Base-by-base conservation (phyloP, 1,140 invertebrate genomes). In the Drosophila micromelanica region DNA sequence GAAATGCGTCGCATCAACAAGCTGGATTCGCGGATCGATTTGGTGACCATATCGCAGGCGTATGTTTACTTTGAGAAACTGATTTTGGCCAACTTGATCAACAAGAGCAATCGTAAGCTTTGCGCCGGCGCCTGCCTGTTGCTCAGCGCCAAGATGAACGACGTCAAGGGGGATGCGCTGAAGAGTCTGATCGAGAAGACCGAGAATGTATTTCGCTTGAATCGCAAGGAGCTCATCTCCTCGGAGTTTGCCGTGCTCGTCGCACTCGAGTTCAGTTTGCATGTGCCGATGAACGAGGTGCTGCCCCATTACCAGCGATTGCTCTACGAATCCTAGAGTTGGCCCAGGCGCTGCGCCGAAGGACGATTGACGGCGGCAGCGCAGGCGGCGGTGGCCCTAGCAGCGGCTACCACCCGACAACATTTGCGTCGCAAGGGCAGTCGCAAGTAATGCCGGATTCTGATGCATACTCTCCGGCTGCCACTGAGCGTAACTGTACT, bases 31-130 rank as follows among this genome's bases (percentile, higher is more conserved):
- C 96, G 95, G 72, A 93, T 94, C 35, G 98, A 99, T 93, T 93
- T 98, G 42, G 93, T 99, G 65, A 98, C 97, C 8, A 97, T 99
- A 15, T 98, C 98, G 35, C 97, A 98, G 93, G 96, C 98, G 0
- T 99, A 99, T 92, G 98, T 99, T 27, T 99, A 98, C 92, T 99
- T 99, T 93, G 98, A 99, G 92, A 98, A 98, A 91, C 93, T 99
- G 5, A 98, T 99, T 87, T 93, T 99, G 40, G 96, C 96, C 65
- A 97, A 97, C 91, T 93, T 98, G 38, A 97, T 99, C 12, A 98
- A 98, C 79, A 99, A 99, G 93, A 96, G 96, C 91, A 99, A 99
- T 90, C 94, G 98, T 20, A 99, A 99, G 93, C 93, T 98, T 35
- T 98, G 98, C 92, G 98, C 98, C 46, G 98, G 97, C 52, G 98